Percentiles rank a stretch among this genome's conserved stretches.
Evolutionary conservation across 1,140 invertebrate genomes (phyloP).

Genomic region (Mycetomoellerius zeteki): DNA sequence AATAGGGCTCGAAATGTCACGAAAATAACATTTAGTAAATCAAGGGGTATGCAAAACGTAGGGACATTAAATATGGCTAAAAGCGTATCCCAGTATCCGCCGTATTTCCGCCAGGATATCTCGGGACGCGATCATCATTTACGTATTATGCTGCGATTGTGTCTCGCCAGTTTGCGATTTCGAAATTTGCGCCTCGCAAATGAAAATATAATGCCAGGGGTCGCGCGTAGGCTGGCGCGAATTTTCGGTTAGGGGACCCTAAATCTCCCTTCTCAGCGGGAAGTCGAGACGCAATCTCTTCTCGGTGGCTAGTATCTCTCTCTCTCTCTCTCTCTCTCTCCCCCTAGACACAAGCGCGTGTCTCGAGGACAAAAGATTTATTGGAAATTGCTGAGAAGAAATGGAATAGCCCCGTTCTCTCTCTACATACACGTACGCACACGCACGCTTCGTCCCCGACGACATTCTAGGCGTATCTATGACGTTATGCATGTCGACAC

Average conservation of each 20-base stretch:
- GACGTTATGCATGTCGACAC: conserved; percentile 31
- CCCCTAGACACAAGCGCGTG: conserved; percentile 80
- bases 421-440: not conserved
- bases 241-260: conserved; percentile 81
- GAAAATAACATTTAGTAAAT: conserved; percentile 40
- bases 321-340: conserved; percentile 20
- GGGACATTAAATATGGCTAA: conserved; percentile 41
- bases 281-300: conserved; percentile 84
- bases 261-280: conserved; percentile 84
- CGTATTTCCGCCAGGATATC: conserved; percentile 33
- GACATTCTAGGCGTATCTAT: conserved; percentile 41
- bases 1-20: conserved; percentile 3
- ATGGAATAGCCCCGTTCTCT: conserved; percentile 79
- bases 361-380: conserved; percentile 84
- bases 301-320: conserved; percentile 43
- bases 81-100: conserved; percentile 38
- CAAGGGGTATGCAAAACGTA: not conserved
- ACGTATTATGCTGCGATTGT: conserved; percentile 70
- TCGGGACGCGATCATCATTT: conserved; percentile 59
- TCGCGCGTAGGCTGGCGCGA: conserved; percentile 74
- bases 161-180: conserved; percentile 61
- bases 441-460: not conserved
- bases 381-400: conserved; percentile 85
- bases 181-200: conserved; percentile 76
- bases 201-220: conserved; percentile 80